Evolutionary conservation across 2,888 invertebrate species (phyloP).

Genomic region (Neria commutata): DNA sequence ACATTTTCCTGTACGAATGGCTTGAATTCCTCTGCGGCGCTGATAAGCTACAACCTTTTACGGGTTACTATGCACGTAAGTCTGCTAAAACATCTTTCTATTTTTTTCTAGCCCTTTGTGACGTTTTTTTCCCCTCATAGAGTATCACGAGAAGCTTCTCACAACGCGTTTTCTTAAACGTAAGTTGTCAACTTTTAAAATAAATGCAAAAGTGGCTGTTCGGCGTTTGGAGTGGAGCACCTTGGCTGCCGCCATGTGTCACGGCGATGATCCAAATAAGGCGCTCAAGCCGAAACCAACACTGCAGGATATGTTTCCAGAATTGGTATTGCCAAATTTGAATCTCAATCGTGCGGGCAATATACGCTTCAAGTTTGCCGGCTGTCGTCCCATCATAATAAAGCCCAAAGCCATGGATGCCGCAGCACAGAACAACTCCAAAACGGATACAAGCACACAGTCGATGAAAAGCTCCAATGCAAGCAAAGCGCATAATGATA

Average conservation of each 20-base stretch:
- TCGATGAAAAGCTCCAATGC: conserved; percentile 9
- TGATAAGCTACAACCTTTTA: conserved; percentile 54
- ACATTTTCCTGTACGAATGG: conserved; percentile 61
- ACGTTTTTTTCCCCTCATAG: conserved; percentile 27
- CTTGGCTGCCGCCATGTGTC: conserved; percentile 50
- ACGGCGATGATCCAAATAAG: conserved; percentile 56
- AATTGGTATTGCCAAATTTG: conserved; percentile 45
- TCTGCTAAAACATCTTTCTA: too few relatives aligned
- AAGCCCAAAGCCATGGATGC: conserved; percentile 42
- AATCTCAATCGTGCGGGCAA: conserved; percentile 48
- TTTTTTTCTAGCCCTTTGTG: neutral
- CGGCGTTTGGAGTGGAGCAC: conserved; percentile 54
- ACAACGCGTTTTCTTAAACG: conserved; percentile 39
- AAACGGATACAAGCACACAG: conserved; percentile 2
- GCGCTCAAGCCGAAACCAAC: conserved; percentile 44
- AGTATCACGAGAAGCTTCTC: conserved; percentile 45
- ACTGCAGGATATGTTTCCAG: conserved; percentile 45
- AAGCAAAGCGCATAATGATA: conserved; percentile 42
- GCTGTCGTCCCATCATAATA: conserved; percentile 53
- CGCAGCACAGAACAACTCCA: conserved; percentile 13
- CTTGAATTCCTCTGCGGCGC: conserved; percentile 55
- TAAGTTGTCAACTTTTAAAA: conserved; percentile 43
- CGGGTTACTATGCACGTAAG: conserved; percentile 54
- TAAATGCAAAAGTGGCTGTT: conserved; percentile 49
- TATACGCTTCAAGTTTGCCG: conserved; percentile 59